phyloP scores from a whole-genome alignment of 1,140 invertebrate genomes.

The Cydia strobilella region DNA sequence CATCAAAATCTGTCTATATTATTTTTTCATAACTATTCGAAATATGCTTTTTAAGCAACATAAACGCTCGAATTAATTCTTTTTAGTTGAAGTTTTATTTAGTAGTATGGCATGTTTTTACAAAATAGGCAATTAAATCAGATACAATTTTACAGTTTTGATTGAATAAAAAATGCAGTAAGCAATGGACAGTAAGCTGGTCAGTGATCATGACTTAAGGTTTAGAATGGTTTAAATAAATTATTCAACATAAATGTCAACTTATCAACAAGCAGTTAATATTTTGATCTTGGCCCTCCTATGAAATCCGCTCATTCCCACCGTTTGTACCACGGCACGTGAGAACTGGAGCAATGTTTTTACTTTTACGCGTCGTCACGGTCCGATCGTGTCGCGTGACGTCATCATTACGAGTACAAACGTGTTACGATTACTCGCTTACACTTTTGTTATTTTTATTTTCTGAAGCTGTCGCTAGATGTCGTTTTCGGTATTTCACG shows the following conservation, averaged over 20 bases:
- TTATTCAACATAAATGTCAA: background rate
- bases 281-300: background rate
- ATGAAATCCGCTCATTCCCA: slow-evolving; percentile 18
- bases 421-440: slow-evolving; percentile 7
- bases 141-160: too few relatives aligned
- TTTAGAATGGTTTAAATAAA: too few relatives aligned
- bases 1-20: too few relatives aligned
- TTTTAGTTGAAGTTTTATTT: too few relatives aligned
- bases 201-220: too few relatives aligned
- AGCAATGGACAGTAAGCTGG: too few relatives aligned
- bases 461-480: background rate
- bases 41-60: too few relatives aligned
- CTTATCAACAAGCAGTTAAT: background rate
- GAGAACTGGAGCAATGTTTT: slow-evolving; percentile 67
- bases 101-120: too few relatives aligned
- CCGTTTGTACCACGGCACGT: slow-evolving; percentile 38
- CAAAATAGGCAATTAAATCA: too few relatives aligned
- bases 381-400: slow-evolving; percentile 15
- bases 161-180: too few relatives aligned
- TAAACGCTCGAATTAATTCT: too few relatives aligned
- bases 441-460: background rate
- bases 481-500: background rate
- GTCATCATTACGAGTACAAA: background rate
- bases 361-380: slow-evolving; percentile 45
- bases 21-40: too few relatives aligned